Evolutionary conservation across 2,888 invertebrate species (phyloP).

Genomic region (Napeogenes inachia): DNA sequence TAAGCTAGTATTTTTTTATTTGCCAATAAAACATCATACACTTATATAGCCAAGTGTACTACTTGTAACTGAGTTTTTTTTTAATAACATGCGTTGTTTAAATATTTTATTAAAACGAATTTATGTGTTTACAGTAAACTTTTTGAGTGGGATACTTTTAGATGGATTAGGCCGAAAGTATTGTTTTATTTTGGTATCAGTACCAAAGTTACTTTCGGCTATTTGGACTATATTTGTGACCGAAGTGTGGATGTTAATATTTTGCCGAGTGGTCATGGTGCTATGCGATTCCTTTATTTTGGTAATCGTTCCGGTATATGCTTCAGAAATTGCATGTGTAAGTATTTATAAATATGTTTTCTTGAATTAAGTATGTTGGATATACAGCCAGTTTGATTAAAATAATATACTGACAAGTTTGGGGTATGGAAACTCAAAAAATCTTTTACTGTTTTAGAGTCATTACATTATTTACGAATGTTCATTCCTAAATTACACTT

Average conservation of each 20-base stretch:
- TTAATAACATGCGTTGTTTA: neutral
- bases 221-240: constrained; percentile 41
- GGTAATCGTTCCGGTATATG: neutral
- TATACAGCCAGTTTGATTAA: no score
- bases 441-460: no score
- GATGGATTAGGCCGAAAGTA: constrained; percentile 42
- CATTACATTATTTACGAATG: no score
- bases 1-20: constrained; percentile 30
- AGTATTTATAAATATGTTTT: neutral
- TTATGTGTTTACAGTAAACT: constrained; percentile 27
- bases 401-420: no score
- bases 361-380: no score
- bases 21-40: neutral
- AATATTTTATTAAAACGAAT: neutral
- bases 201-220: constrained; percentile 46
- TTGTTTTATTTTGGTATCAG: constrained; percentile 41
- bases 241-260: constrained; percentile 45
- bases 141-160: constrained; percentile 42
- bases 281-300: constrained; percentile 34
- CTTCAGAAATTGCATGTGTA: constrained; percentile 11
- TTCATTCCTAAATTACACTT: no score
- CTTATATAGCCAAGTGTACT: neutral
- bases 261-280: constrained; percentile 41
- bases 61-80: neutral
- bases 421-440: no score